These are phyloP conservation scores for Sitta europaea DNA, from an alignment of 2,113 vertebrate genomes.

Conservation along the genomic window DNA sequence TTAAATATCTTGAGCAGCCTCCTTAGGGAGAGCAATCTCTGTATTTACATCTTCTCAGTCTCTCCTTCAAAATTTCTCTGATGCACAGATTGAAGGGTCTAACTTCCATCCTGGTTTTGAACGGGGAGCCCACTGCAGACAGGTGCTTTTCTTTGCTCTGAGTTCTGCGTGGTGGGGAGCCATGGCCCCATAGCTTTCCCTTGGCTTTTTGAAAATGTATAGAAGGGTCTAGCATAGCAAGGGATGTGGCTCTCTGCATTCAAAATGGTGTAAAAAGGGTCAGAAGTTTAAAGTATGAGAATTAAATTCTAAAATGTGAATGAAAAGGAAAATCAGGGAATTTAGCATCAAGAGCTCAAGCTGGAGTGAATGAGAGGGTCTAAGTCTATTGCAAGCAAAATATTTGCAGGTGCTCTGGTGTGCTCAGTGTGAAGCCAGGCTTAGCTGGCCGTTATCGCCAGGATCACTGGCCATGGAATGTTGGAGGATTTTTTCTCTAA, in stretches of 20 bases:
- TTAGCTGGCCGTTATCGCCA: neutral
- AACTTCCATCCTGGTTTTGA: neutral
- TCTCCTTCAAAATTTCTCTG: neutral
- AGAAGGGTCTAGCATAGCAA: neutral
- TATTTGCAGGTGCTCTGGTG: neutral
- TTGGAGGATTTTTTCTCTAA: neutral
- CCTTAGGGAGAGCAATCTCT: slow-evolving; percentile 34
- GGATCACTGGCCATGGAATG: neutral
- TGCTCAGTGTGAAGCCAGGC: neutral
- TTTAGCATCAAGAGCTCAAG: neutral
- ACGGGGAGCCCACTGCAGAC: neutral
- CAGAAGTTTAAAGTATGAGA: neutral
- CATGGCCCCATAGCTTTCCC: neutral
- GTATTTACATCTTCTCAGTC: slow-evolving; percentile 41
- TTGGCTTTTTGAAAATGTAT: fast-evolving
- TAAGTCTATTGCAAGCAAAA: neutral
- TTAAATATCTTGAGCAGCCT: slow-evolving; percentile 21
- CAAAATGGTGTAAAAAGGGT: neutral
- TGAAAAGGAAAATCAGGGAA: neutral
- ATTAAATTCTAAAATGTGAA: neutral
- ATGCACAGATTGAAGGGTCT: neutral
- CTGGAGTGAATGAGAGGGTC: neutral
- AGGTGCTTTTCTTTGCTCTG: neutral
- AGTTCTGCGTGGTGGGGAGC: neutral
- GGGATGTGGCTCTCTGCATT: neutral